Conservation (phyloP, 1,140 invertebrate genomes). For the Brachionus manjavacas region DNA sequence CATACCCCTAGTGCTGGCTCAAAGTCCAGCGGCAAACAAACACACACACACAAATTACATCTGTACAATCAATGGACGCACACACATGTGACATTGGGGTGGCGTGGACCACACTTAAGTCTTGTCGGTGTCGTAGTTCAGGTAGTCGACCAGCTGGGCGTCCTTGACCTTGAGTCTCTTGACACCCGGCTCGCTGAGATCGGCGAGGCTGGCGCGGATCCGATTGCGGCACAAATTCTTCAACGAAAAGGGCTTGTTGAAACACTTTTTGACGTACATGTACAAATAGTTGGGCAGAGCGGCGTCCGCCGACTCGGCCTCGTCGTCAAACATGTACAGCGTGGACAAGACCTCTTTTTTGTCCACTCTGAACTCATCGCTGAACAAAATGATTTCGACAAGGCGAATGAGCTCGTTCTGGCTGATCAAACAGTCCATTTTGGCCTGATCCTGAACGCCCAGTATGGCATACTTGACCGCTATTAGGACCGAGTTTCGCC, state of each 20-base stretch:
- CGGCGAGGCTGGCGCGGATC: neutral
- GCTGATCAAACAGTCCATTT: neutral
- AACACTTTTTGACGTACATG: neutral
- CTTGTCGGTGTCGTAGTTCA: neutral
- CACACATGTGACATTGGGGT: neutral
- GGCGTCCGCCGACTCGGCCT: neutral
- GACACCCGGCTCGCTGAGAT: neutral
- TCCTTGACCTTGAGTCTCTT: neutral
- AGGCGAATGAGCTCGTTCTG: neutral
- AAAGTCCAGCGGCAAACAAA: too few relatives aligned
- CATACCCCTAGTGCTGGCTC: too few relatives aligned
- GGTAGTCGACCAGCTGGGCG: neutral
- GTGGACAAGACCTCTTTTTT: neutral
- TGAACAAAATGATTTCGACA: conserved; percentile 13
- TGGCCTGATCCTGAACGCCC: neutral
- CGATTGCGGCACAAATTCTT: conserved; percentile 23
- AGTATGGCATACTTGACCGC: conserved; percentile 14
- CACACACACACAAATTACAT: too few relatives aligned
- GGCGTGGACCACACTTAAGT: neutral
- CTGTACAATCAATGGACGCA: neutral
- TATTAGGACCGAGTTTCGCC: conserved; percentile 14
- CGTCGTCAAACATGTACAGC: neutral
- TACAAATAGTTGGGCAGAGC: neutral
- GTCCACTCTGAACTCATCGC: neutral
- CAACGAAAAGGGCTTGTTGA: neutral